These are phyloP conservation scores for Drosophila ohnishii DNA, from an alignment of 1,140 invertebrate species.

Conservation along the genomic window DNA sequence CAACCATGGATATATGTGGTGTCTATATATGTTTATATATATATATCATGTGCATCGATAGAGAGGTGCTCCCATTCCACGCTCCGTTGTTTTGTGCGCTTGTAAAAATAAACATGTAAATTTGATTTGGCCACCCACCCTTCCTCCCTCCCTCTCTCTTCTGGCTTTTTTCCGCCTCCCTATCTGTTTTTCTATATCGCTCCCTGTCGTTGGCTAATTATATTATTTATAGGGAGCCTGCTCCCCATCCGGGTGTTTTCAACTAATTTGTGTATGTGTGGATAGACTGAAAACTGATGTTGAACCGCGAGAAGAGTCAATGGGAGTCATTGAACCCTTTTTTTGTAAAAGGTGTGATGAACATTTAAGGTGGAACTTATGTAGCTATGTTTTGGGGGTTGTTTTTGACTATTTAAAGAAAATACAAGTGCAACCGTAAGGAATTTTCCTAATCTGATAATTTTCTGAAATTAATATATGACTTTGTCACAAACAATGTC, in stretches of 20 bases:
- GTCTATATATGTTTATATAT: background rate
- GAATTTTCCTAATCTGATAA: too few species aligned
- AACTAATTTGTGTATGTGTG: slow-evolving; percentile 52
- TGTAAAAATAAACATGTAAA: slow-evolving; percentile 78
- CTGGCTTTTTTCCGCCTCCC: background rate
- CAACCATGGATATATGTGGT: slow-evolving; percentile 18
- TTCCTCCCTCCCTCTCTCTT: background rate
- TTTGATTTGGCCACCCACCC: slow-evolving; percentile 73
- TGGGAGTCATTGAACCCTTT: slow-evolving; percentile 64
- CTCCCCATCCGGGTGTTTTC: slow-evolving; percentile 34
- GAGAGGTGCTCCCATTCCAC: slow-evolving; percentile 48
- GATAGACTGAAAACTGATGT: slow-evolving; percentile 35
- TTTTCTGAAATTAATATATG: background rate
- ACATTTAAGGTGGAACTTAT: slow-evolving; percentile 19
- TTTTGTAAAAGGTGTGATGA: slow-evolving; percentile 31
- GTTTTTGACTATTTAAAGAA: background rate
- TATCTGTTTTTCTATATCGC: slow-evolving; percentile 19
- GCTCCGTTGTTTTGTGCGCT: slow-evolving; percentile 46
- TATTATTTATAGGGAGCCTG: slow-evolving; percentile 37
- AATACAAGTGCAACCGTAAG: background rate
- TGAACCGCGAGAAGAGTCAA: slow-evolving; percentile 31
- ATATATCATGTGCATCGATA: slow-evolving; percentile 29
- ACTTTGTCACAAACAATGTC: background rate
- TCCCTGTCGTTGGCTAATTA: slow-evolving; percentile 65
- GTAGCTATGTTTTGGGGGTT: slow-evolving; percentile 2